phyloP scores from a whole-genome alignment of 2,888 invertebrate species.

The Saturnia pavonia region DNA sequence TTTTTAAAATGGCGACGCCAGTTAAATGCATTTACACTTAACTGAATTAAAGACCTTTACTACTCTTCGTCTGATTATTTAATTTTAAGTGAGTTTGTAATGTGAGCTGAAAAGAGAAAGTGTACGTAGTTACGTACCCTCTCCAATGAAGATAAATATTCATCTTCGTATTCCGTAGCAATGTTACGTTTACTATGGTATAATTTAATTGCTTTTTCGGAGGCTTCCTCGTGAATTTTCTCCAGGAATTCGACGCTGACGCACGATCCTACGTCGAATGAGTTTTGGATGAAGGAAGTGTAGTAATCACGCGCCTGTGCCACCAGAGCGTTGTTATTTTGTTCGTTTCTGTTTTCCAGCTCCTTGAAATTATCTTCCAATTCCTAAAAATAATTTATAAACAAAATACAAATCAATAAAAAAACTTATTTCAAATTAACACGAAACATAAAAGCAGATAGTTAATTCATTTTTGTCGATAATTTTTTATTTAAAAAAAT shows the following conservation, averaged over 20 bases:
- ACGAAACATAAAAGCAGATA: too few species aligned
- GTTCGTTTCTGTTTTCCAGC: conserved; percentile 24
- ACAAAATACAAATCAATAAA: not conserved
- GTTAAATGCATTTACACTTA: too few species aligned
- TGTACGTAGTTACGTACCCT: not conserved
- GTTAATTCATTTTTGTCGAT: too few species aligned
- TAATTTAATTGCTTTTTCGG: conserved; percentile 18
- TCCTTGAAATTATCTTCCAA: conserved; percentile 26
- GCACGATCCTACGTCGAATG: conserved; percentile 59
- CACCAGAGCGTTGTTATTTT: conserved; percentile 30
- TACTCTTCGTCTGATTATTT: too few species aligned
- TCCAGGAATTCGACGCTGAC: conserved; percentile 25
- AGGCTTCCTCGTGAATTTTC: conserved; percentile 22
- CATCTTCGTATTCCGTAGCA: conserved; percentile 5
- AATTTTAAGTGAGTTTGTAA: too few species aligned
- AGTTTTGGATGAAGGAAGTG: conserved; percentile 29
- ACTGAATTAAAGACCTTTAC: too few species aligned
- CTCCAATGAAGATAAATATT: not conserved
- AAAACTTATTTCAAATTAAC: too few species aligned
- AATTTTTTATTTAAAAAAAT: too few species aligned
- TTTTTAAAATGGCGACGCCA: too few species aligned
- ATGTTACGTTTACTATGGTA: conserved; percentile 25
- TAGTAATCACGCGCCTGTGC: conserved; percentile 28
- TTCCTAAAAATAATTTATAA: conserved; percentile 23
- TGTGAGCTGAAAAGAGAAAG: not conserved